These are phyloP conservation scores for Papilio glaucus DNA, from an alignment of 1,140 invertebrate species.

Conservation along the genomic window DNA sequence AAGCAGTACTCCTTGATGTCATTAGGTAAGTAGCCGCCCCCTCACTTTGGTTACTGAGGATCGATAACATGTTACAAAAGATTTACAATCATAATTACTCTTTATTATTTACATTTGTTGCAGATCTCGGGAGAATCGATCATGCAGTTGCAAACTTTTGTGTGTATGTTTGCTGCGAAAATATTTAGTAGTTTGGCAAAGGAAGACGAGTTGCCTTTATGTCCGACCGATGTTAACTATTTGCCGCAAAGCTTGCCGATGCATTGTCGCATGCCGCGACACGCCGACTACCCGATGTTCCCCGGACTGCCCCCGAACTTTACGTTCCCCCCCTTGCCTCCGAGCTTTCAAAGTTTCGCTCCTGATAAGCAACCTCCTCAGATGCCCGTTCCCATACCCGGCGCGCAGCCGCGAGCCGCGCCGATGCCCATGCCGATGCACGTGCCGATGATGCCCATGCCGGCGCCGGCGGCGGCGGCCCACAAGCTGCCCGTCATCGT, in stretches of 20 bases:
- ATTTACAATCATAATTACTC: not conserved
- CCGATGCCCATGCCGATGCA: slow-evolving; percentile 52
- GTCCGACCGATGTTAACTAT: slow-evolving; percentile 66
- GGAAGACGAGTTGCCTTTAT: slow-evolving; percentile 61
- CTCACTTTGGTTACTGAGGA: not conserved
- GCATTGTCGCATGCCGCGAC: slow-evolving; percentile 69
- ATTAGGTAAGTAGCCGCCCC: not conserved
- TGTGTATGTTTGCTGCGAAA: not conserved
- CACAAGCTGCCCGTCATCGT: slow-evolving; percentile 77
- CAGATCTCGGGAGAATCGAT: not conserved
- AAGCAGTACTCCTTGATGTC: not conserved
- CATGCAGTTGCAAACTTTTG: not conserved
- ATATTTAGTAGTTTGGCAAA: slow-evolving; percentile 39
- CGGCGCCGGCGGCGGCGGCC: slow-evolving; percentile 47
- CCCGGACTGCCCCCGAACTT: slow-evolving; percentile 21
- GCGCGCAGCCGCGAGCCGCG: not conserved
- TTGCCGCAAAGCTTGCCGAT: slow-evolving; percentile 74
- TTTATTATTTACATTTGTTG: not conserved
- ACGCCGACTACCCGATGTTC: slow-evolving; percentile 40
- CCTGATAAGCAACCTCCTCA: slow-evolving; percentile 44
- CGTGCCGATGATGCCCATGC: slow-evolving; percentile 49
- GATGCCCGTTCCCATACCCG: slow-evolving; percentile 44
- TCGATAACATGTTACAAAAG: not conserved
- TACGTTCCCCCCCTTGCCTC: slow-evolving; percentile 41
- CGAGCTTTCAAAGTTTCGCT: slow-evolving; percentile 46